Conservation (phyloP, 2,113 vertebrate species). For the Lucifuga dentata region DNA sequence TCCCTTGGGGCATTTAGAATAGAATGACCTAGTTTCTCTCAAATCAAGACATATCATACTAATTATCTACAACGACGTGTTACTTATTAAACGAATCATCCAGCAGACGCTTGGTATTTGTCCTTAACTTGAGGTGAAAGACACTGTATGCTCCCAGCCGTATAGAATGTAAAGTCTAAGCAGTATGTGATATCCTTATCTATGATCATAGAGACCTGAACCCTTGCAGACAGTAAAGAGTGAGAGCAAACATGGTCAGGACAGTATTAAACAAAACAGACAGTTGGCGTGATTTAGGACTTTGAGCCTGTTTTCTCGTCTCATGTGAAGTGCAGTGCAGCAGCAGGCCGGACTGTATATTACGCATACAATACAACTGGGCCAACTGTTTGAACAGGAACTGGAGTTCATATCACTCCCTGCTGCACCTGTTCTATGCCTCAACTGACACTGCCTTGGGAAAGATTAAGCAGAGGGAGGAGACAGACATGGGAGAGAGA, state of each 20-base stretch:
- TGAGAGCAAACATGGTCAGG: neutral
- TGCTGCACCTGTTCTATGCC: constrained; percentile 64
- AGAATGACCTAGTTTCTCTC: constrained; percentile 45
- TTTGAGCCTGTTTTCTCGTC: constrained; percentile 10
- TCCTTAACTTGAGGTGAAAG: constrained; percentile 46
- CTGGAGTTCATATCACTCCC: constrained; percentile 42
- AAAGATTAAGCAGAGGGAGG: constrained; percentile 4
- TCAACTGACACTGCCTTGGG: constrained; percentile 47
- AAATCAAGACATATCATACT: constrained; percentile 6
- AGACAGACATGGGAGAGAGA: neutral
- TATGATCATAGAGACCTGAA: constrained; percentile 39
- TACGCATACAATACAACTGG: constrained; percentile 6
- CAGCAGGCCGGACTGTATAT: constrained; percentile 14
- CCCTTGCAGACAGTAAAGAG: neutral
- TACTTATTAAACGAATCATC: constrained; percentile 54
- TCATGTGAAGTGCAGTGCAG: neutral
- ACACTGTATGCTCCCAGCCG: constrained; percentile 21
- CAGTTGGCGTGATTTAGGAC: neutral
- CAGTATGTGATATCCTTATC: constrained; percentile 37
- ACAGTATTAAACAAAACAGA: neutral
- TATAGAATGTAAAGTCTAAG: neutral
- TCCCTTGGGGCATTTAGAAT: constrained; percentile 7
- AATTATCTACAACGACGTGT: constrained; percentile 35
- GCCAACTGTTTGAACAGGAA: constrained; percentile 36
- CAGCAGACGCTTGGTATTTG: constrained; percentile 15